Evolutionary conservation across 2,113 vertebrate species (phyloP), one percentile per base, ranked within the genome.

Genomic region (Galeopterus variegatus): DNA sequence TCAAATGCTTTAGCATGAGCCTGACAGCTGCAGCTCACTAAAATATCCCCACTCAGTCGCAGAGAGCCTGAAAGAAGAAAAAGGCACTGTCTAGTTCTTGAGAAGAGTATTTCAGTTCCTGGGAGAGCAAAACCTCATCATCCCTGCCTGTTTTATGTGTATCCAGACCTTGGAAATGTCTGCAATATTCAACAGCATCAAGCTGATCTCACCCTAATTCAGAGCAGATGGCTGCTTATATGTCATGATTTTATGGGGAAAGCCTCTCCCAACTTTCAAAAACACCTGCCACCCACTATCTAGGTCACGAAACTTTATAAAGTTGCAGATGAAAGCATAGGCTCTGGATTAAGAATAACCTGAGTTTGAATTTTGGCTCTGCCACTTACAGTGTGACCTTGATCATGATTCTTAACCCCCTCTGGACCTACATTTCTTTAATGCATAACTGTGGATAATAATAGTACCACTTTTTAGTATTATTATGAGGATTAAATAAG

Each of bases 201-300:
- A 72, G 60, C 52, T 97, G 94, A 92, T 97, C 90, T 83, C 90
- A 96, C 64, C 80, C 79, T 96, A 96, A 97, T 95, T 98, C 92
- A 96, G 67, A 98, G 69, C 96, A 98, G 92, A 97, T 97, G 95
- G 79, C 45, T 96, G 45, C 79, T 95, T 96, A 70, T 83, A 92
- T 95, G 77, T 75, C 96, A 96, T 88, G 83, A 92, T 96, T 97
- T 97, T 96, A 93, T 70, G 90, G n/a, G 36, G 33, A 95, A 96
- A 96, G 87, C 50, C 36, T 92, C 79, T 96, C 79, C 7, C 26
- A 97, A 92, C 56, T 97, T 95, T 97, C 58, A 84, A 33, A 97
- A 95, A 95, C 69, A 96, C 94, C 87, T 96, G 94, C 75, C 81
- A 96, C 73, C 36, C 45, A 96, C 79, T 87, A 96, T 97, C 58